Evolutionary conservation across 37 sponge, comb jelly and placozoan species (phyloP).

Genomic region (Hormiphora californensis): DNA sequence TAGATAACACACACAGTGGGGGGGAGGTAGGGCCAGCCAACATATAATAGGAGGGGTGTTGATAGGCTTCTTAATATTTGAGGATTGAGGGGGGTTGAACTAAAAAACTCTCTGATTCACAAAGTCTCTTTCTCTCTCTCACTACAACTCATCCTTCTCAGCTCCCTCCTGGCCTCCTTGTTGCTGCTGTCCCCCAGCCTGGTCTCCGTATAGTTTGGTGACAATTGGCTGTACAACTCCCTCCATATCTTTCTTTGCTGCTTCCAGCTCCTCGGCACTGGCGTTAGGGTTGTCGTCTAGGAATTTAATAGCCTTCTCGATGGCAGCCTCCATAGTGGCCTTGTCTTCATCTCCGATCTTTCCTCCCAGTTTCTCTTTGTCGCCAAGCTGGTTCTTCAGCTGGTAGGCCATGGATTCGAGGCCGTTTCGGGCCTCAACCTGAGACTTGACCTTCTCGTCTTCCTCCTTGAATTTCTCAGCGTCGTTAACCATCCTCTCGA

Average conservation of each 20-base stretch:
- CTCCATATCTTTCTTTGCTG: conserved; percentile 91
- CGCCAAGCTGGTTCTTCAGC: conserved; percentile 84
- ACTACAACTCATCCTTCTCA: conserved; percentile 54
- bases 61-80: neutral
- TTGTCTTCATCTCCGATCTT: conserved; percentile 90
- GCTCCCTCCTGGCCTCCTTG: neutral
- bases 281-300: conserved; percentile 80
- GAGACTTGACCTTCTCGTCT: conserved; percentile 83
- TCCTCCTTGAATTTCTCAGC: conserved; percentile 98
- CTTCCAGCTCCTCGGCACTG: conserved; percentile 70
- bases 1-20: too few relatives aligned
- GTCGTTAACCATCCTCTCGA: conserved; percentile 92
- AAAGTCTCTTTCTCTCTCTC: neutral
- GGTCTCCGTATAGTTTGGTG: conserved; percentile 78
- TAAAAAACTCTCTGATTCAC: neutral
- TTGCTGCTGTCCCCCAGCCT: conserved; percentile 54
- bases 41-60: neutral
- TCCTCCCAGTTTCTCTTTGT: conserved; percentile 87
- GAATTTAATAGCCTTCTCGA: conserved; percentile 81
- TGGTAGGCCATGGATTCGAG: conserved; percentile 89
- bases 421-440: conserved; percentile 84
- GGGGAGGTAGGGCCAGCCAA: too few relatives aligned
- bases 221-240: conserved; percentile 92
- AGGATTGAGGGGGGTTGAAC: neutral
- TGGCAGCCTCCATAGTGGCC: conserved; percentile 68